Evolutionary conservation across 2,113 vertebrate genomes (phyloP).

Genomic region (Mirounga angustirostris): DNA sequence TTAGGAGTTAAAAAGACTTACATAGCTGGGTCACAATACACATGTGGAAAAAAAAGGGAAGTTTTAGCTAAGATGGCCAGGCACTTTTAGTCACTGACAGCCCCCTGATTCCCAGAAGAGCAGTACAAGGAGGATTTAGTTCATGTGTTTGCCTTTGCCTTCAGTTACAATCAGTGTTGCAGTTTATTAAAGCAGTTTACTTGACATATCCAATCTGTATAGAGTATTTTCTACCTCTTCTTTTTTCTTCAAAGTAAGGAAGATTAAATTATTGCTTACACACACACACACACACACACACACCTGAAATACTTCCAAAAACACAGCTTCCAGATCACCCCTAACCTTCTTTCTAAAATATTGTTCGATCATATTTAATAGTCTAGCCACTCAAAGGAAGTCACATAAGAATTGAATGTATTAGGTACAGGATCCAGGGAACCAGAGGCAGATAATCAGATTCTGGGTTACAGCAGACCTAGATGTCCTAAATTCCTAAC

Average conservation of each 20-base stretch:
- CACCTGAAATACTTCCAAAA: slow-evolving; percentile 49
- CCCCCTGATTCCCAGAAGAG: background rate
- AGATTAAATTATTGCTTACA: slow-evolving; percentile 7
- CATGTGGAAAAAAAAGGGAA: background rate
- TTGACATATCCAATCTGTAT: background rate
- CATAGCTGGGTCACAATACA: slow-evolving; percentile 37
- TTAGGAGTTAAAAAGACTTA: slow-evolving; percentile 52
- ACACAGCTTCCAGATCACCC: background rate
- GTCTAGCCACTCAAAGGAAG: slow-evolving; percentile 28
- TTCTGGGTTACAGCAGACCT: background rate
- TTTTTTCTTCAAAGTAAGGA: slow-evolving; percentile 37
- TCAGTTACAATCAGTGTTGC: slow-evolving; percentile 32
- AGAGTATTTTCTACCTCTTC: background rate
- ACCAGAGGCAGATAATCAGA: background rate
- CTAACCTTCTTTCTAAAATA: slow-evolving; percentile 34
- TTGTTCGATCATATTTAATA: slow-evolving; percentile 39
- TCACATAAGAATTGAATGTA: background rate
- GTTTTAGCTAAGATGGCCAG: slow-evolving; percentile 1
- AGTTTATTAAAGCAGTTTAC: slow-evolving; percentile 51
- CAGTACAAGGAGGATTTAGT: slow-evolving; percentile 16
- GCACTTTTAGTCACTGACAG: background rate
- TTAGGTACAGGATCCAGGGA: slow-evolving; percentile 19
- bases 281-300: background rate
- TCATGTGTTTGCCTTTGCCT: slow-evolving; percentile 29
- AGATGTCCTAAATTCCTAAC: slow-evolving; percentile 40